These are phyloP conservation scores for Vanessa cardui DNA, from an alignment of 2,888 invertebrate genomes.

Conservation along the genomic window DNA sequence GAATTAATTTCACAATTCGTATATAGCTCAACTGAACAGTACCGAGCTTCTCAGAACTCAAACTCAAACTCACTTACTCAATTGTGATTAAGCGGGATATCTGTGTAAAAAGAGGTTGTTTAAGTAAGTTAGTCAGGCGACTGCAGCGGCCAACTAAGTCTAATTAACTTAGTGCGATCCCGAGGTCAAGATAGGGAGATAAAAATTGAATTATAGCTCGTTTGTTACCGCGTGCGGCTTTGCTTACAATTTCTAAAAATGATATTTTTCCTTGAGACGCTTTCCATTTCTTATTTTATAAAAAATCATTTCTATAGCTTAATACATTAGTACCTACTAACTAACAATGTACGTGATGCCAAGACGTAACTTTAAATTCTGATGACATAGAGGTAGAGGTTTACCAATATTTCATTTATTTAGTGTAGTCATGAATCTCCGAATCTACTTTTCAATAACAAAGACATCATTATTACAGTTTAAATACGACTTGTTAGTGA, in stretches of 20 bases:
- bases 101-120: slow-evolving; percentile 50
- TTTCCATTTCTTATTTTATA: background rate
- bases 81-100: slow-evolving; percentile 42
- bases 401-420: no score
- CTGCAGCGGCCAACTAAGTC: slow-evolving; percentile 50
- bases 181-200: slow-evolving; percentile 54
- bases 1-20: slow-evolving; percentile 5
- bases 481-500: slow-evolving; percentile 8
- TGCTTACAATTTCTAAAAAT: slow-evolving; percentile 8
- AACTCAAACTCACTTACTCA: slow-evolving; percentile 40
- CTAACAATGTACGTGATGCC: no score
- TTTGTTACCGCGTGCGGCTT: slow-evolving; percentile 44
- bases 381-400: no score
- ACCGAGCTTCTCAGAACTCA: slow-evolving; percentile 14
- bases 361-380: no score
- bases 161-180: slow-evolving; percentile 56
- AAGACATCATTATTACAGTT: background rate
- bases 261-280: background rate
- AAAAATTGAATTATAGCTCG: slow-evolving; percentile 57
- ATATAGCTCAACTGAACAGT: background rate
- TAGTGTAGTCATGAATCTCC: no score
- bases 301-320: no score
- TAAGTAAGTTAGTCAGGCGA: slow-evolving; percentile 57
- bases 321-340: no score
- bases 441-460: background rate